Percentiles rank a stretch among this genome's conserved stretches.
phyloP scores from a whole-genome alignment of 2,797 vertebrate genomes.

The Sebastes miniatus region DNA sequence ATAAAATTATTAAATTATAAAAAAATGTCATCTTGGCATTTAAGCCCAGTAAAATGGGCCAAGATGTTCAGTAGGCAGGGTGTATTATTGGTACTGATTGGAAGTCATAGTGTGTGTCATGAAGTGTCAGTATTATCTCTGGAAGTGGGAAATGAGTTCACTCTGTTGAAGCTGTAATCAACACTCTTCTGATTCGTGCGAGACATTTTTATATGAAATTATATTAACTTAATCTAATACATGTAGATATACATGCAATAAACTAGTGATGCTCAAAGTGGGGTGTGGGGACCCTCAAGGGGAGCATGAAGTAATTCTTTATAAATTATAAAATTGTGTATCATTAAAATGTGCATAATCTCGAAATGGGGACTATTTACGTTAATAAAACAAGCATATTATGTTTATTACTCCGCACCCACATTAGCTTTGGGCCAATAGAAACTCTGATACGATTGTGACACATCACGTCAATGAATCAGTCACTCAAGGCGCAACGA shows the following conservation, averaged over 20 bases:
- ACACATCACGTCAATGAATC: too few relatives aligned
- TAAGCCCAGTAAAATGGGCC: neutral
- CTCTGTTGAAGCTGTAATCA: neutral
- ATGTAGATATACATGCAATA: neutral
- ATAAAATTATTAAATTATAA: neutral
- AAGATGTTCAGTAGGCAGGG: neutral
- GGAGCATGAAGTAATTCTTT: too few relatives aligned
- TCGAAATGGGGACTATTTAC: fast-evolving
- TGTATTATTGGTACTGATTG: neutral
- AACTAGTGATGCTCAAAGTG: too few relatives aligned
- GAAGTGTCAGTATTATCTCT: conserved; percentile 2
- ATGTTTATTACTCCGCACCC: too few relatives aligned
- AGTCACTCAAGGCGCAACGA: too few relatives aligned
- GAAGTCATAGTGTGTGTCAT: neutral
- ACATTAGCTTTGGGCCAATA: fast-evolving
- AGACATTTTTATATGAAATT: neutral
- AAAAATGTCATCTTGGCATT: neutral
- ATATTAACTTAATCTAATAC: neutral
- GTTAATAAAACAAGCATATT: too few relatives aligned
- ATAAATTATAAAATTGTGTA: too few relatives aligned
- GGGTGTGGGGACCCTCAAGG: too few relatives aligned
- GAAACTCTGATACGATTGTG: too few relatives aligned
- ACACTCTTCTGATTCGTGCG: neutral
- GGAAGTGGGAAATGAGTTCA: conserved; percentile 8
- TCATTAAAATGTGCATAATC: too few relatives aligned